These are phyloP conservation scores for Pelobates cultripes DNA, from an alignment of 2,797 vertebrate species.

Conservation along the genomic window DNA sequence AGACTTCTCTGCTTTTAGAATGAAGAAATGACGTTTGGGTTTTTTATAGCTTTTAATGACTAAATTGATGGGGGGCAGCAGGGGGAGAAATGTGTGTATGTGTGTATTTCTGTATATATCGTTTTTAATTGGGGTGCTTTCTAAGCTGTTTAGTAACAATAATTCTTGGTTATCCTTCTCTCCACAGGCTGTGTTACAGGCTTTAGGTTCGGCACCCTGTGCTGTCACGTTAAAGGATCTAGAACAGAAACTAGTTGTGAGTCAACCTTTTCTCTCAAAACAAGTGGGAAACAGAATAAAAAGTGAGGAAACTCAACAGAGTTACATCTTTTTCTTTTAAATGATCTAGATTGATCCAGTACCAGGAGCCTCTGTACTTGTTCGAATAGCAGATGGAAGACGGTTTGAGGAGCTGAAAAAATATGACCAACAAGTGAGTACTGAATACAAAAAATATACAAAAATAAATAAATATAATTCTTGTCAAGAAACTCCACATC, in stretches of 20 bases:
- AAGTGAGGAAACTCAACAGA: no score
- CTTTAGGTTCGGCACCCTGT: constrained; percentile 32
- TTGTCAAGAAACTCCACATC: no score
- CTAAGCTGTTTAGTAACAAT: no score
- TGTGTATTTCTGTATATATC: no score
- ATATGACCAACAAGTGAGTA: constrained; percentile 34
- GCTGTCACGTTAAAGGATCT: constrained; percentile 33
- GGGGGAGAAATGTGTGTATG: no score
- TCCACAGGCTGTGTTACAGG: constrained; percentile 40
- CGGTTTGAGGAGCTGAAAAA: constrained; percentile 47
- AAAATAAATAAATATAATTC: no score
- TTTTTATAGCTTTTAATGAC: no score
- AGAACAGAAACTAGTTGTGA: constrained; percentile 21
- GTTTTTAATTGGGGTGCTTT: no score
- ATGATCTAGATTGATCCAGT: constrained; percentile 50
- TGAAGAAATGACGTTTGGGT: no score
- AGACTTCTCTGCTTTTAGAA: no score
- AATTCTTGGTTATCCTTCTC: background rate
- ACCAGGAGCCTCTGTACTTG: constrained; percentile 53
- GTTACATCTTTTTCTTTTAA: background rate
- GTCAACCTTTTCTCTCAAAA: background rate
- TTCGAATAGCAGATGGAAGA: constrained; percentile 58
- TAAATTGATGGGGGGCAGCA: no score
- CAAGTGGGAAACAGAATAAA: background rate
- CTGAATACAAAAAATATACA: no score